Conservation (phyloP, 2,113 vertebrate genomes). For the Haliaeetus leucogaster region DNA sequence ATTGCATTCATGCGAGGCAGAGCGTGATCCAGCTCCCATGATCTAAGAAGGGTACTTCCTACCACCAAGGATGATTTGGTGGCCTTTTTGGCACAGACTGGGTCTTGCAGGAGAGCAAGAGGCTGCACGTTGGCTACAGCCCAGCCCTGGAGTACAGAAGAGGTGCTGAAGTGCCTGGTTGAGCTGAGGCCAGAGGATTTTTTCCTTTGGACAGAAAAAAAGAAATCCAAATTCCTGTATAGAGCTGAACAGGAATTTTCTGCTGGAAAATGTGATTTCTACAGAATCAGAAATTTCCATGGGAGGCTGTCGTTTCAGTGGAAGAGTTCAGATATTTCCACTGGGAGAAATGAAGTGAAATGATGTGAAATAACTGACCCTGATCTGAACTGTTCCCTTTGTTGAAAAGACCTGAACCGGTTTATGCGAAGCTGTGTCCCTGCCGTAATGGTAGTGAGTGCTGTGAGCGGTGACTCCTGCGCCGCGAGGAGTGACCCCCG, state of each 20-base stretch:
- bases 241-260: neutral
- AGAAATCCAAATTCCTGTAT: neutral
- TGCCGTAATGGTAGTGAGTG: fast-evolving
- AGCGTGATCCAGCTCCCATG: neutral
- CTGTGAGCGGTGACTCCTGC: neutral
- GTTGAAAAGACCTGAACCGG: neutral
- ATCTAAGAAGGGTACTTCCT: neutral
- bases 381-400: neutral
- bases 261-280: neutral
- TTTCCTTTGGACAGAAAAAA: neutral
- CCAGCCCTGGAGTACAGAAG: neutral
- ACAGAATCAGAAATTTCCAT: neutral
- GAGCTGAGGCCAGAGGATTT: neutral
- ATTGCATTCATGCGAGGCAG: too few relatives aligned
- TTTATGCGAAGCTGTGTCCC: neutral
- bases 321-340: neutral
- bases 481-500: fast-evolving
- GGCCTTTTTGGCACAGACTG: neutral
- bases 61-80: neutral
- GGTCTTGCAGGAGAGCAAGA: neutral
- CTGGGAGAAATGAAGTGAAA: neutral
- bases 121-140: neutral
- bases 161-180: neutral
- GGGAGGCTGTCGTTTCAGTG: neutral
- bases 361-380: neutral